Evolutionary conservation across 2,888 invertebrate species (phyloP), one percentile per base, ranked within the genome.

Genomic region (Orchesella flavescens): DNA sequence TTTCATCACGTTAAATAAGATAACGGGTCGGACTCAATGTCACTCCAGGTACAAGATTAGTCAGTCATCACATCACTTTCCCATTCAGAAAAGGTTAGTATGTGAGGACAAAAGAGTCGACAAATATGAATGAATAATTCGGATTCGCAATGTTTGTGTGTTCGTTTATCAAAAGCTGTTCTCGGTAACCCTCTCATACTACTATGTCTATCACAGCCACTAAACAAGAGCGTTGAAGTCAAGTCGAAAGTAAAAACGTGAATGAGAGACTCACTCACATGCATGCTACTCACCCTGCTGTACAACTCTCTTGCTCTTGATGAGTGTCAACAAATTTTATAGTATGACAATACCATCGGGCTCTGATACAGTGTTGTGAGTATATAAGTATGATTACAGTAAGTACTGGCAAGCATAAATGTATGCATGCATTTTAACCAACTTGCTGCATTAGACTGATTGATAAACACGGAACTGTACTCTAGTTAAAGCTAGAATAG

Each of bases 171-270:
- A 7, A 49, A 49, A 7, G 49, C 2, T 49, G n/a, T 15, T n/a
- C 5, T 49, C 49, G 5, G 2, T 15, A n/a, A 49, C 15, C 49
- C 1, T 1, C 2, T n/a, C n/a, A 49, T 49, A 49, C 3, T 34
- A 34, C 34, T 34, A n/a, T n/a, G n/a, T n/a, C 46, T 46, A 34
- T 34, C 34, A 34, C 34, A 34, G 34, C 34, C 34, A 34, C 34
- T 34, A 34, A 34, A 34, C 34, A 4, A 2, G 2, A 2, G 34
- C 2, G 57, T 17, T 21, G 17, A 17, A 57, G 19, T 17, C 57
- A 57, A 17, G 57, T 3, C n/a, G 66, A 66, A 43, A 66, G 66
- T 43, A 43, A 66, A 66, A 66, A 66, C 19, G 66, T 66, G 66
- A 66, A 66, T 66, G 66, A 66, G 66, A 66, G n/a, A 5, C 17